These are phyloP conservation scores for Sebastes vulpes DNA, from an alignment of 2,797 vertebrate genomes.

Conservation along the genomic window DNA sequence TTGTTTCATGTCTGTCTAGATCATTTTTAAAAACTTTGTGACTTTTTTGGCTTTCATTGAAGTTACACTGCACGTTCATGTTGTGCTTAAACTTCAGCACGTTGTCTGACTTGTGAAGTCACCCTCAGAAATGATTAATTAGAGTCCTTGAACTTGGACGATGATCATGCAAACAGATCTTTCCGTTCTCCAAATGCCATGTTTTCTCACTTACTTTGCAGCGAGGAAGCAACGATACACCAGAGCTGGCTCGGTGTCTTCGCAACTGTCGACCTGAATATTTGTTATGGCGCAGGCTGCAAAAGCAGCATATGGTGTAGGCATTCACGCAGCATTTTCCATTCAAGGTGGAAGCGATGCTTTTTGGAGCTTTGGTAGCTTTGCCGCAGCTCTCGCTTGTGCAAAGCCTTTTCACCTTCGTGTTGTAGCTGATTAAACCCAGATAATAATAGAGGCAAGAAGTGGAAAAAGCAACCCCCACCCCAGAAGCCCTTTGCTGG, in stretches of 20 bases:
- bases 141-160: constrained; percentile 76
- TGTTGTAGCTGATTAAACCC: constrained; percentile 73
- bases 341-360: constrained; percentile 57
- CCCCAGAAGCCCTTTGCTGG: constrained; percentile 77
- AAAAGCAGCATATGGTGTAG: constrained; percentile 85
- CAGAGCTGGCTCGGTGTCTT: constrained; percentile 77
- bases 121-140: constrained; percentile 82
- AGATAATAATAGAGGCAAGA: constrained; percentile 76
- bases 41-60: constrained; percentile 24
- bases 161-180: constrained; percentile 77
- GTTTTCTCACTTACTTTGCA: constrained; percentile 76
- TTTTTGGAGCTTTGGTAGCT: constrained; percentile 32
- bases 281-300: constrained; percentile 77
- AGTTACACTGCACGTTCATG: constrained; percentile 19
- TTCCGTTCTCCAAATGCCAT: constrained; percentile 70
- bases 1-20: background rate
- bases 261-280: constrained; percentile 81
- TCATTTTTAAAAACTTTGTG: background rate
- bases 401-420: constrained; percentile 63
- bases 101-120: constrained; percentile 62
- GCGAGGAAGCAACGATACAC: constrained; percentile 68
- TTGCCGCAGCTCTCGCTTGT: constrained; percentile 49
- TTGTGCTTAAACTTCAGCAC: constrained; percentile 57
- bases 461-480: constrained; percentile 71
- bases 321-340: constrained; percentile 71